Conservation (phyloP, 2,797 vertebrate species). For the Pampus argenteus region DNA sequence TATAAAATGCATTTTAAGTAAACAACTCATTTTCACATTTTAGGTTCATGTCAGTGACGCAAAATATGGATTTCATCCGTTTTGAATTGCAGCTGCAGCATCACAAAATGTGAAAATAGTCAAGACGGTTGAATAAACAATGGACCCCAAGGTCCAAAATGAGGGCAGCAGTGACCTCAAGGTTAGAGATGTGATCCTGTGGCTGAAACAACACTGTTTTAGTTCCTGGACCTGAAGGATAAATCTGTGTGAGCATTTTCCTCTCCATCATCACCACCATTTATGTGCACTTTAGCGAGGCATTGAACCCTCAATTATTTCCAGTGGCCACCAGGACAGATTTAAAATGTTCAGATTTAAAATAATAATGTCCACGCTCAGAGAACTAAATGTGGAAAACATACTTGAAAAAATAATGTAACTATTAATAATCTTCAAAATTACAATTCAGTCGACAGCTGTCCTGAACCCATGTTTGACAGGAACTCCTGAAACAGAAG, state of each 20-base stretch:
- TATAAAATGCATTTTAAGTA: constrained; percentile 13
- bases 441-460: constrained; percentile 24
- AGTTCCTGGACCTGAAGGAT: constrained; percentile 11
- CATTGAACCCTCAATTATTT: not conserved
- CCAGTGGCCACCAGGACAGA: not conserved
- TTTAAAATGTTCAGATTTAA: constrained; percentile 1
- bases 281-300: not conserved
- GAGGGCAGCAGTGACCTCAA: constrained; percentile 9
- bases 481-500: constrained; percentile 17
- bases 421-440: constrained; percentile 16
- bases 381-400: not conserved
- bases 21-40: constrained; percentile 32
- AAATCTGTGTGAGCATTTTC: not conserved
- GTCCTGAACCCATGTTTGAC: constrained; percentile 10
- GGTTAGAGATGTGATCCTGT: constrained; percentile 13
- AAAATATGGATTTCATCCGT: constrained; percentile 15
- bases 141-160: constrained; percentile 6
- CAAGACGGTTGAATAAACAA: not conserved
- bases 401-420: not conserved
- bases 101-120: constrained; percentile 19
- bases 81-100: constrained; percentile 28
- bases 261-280: not conserved
- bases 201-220: not conserved
- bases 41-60: constrained; percentile 11
- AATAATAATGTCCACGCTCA: not conserved